phyloP scores from a whole-genome alignment of 2,888 invertebrate genomes.

The Rhogogaster chlorosoma region DNA sequence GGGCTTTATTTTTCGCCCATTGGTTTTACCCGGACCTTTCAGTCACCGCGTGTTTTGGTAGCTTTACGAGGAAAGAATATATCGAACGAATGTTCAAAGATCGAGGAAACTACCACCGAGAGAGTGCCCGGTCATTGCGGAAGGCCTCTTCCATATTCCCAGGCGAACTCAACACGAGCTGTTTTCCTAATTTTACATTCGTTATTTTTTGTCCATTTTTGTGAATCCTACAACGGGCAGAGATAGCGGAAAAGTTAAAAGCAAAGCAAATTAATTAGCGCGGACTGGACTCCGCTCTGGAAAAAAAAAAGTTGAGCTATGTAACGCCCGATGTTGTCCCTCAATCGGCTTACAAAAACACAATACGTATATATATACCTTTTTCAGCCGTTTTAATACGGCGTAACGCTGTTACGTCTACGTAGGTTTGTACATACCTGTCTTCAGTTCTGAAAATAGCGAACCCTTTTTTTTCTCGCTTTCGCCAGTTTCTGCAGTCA shows the following conservation, averaged over 20 bases:
- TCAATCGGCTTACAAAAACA: constrained; percentile 42
- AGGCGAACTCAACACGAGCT: not conserved
- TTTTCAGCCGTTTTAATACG: constrained; percentile 1
- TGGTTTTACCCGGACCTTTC: not conserved
- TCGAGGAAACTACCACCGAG: not conserved
- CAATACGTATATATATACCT: constrained; percentile 1
- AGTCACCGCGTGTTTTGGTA: constrained; percentile 26
- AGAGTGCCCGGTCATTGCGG: not conserved
- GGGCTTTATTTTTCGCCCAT: constrained; percentile 7
- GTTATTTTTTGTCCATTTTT: not conserved
- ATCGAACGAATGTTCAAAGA: constrained; percentile 4
- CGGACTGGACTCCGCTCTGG: not conserved
- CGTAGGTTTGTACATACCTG: not conserved
- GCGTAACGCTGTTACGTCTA: not conserved
- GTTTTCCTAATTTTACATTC: not conserved
- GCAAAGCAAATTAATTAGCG: constrained; percentile 34
- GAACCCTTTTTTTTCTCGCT: not conserved
- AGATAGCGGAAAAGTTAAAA: not conserved
- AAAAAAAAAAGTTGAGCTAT: not conserved
- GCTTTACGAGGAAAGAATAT: not conserved
- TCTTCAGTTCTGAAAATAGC: not conserved
- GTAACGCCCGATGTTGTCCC: constrained; percentile 7
- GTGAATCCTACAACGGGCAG: not conserved
- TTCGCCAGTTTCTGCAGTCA: not conserved
- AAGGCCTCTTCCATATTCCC: not conserved